phyloP scores from a whole-genome alignment of 2,888 invertebrate species.

The Ametastegia equiseti region DNA sequence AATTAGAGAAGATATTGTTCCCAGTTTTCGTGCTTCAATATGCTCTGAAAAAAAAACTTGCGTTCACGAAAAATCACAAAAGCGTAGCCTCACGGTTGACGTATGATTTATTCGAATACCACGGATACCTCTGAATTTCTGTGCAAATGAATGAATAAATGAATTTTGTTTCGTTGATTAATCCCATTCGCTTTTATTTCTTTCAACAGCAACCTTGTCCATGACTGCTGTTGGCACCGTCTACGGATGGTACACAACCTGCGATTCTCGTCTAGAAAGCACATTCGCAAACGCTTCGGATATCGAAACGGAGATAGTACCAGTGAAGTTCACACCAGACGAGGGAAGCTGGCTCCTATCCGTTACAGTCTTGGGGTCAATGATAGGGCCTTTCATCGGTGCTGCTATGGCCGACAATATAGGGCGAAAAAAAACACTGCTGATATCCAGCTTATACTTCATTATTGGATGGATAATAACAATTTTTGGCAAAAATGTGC shows the following conservation, averaged over 20 bases:
- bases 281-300: no score
- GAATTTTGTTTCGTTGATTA: not conserved
- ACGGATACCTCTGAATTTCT: not conserved
- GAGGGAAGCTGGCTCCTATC: constrained; percentile 72
- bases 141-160: not conserved
- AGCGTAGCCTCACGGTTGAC: not conserved
- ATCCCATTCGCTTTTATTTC: not conserved
- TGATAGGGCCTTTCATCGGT: constrained; percentile 71
- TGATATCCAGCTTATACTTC: constrained; percentile 71
- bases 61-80: not conserved
- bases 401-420: constrained; percentile 67
- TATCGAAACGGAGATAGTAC: constrained; percentile 60
- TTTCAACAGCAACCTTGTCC: constrained; percentile 70
- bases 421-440: constrained; percentile 68
- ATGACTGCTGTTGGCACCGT: constrained; percentile 73
- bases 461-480: constrained; percentile 70
- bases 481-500: constrained; percentile 64
- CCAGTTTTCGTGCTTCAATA: not conserved
- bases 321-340: constrained; percentile 64
- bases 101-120: not conserved
- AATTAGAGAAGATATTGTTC: not conserved
- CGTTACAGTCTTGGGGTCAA: constrained; percentile 70
- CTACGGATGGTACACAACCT: constrained; percentile 73
- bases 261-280: constrained; percentile 61
- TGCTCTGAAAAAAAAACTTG: not conserved